Base-by-base conservation (phyloP, 2,113 vertebrate genomes). In the Mixornis gularis region DNA sequence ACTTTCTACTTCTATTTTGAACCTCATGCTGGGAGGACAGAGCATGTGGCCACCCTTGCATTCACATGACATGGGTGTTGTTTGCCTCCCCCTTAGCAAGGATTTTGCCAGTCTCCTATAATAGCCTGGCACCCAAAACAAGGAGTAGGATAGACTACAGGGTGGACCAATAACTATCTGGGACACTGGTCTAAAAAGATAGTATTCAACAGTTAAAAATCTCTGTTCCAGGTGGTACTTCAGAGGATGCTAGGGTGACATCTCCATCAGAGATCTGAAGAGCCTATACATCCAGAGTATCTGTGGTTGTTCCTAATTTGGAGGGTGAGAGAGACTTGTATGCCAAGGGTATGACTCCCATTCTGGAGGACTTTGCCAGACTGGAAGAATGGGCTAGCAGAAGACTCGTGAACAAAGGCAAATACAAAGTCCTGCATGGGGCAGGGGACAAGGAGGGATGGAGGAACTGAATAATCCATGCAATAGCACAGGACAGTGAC, bases 381-480 rank as follows among this genome's bases (percentile, higher is more conserved):
- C 9, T 36, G 18, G 14, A 48, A 9, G 12, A 72, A 78, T 0
- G 1, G 7, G 9, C 11, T 41, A 80, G 9, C 55, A 69, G 18
- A 38, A 62, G 4, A 29, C 25, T 18, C 1, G 0, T 66, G 60
- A 74, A 18, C 12, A 85, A 73, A 78, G 41, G 6, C 8, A 78
- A 74, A 70, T 10, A 38, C 17, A 56, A 73, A 70, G 69, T 58
- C 55, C 43, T 56, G 14, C 34, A 36, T 40, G 41, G n/a, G 21
- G 4, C 0, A 1, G 17, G 9, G 13, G 9, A 69, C 32, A 32
- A 60, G 17, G 41, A 58, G 1, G 20, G 11, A 3, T 2, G 4
- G 9, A 69, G 4, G 48, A 66, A 53, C 5, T 21, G 2, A 73
- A 52, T 18, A 60, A 48, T 6, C 7, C 38, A 34, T 8, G 19